Evolutionary conservation across 1,140 invertebrate species (phyloP).

Genomic region (Penaeus vannamei): DNA sequence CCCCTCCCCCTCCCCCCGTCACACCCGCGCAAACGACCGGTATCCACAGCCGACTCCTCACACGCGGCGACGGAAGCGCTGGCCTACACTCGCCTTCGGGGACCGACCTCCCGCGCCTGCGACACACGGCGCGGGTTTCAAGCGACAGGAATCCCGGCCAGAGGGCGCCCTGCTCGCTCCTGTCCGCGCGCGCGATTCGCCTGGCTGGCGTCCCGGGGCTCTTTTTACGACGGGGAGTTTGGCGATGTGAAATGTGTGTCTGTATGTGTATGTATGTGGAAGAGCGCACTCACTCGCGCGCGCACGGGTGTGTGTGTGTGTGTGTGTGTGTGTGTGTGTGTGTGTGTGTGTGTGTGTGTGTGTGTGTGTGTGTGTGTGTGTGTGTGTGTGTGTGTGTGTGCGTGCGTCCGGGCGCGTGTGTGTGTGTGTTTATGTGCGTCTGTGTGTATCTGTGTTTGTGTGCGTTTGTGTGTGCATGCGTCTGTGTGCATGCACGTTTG

Average conservation of each 20-base stretch:
- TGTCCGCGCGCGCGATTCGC: too few relatives aligned
- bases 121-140: too few relatives aligned
- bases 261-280: neutral
- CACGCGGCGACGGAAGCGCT: too few relatives aligned
- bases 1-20: too few relatives aligned
- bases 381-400: slow-evolving; percentile 9
- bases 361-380: slow-evolving; percentile 9
- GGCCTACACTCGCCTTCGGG: too few relatives aligned
- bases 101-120: too few relatives aligned
- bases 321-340: neutral
- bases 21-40: too few relatives aligned
- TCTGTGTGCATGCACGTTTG: neutral
- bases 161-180: too few relatives aligned
- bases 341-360: neutral
- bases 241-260: neutral
- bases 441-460: neutral
- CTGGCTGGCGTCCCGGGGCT: too few relatives aligned
- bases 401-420: neutral
- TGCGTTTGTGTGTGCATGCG: slow-evolving; percentile 13
- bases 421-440: neutral
- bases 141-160: too few relatives aligned
- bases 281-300: neutral
- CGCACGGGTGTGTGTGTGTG: neutral
- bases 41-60: too few relatives aligned
- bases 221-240: too few relatives aligned